Conservation (phyloP, 1,140 invertebrate genomes). For the Paraescarpia echinospica region DNA sequence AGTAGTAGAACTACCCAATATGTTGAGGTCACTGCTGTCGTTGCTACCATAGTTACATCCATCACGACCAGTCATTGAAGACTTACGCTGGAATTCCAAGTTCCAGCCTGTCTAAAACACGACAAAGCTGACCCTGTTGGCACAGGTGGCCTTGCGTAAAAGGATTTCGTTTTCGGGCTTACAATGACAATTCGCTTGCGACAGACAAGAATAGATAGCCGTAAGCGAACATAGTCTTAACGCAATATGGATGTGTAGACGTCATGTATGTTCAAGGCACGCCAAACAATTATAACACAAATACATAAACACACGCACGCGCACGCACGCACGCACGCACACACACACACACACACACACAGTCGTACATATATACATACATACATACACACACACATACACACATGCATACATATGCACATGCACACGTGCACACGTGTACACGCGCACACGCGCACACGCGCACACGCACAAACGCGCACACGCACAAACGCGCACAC, state of each 20-base stretch:
- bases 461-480: too few relatives aligned
- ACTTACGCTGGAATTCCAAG: neutral
- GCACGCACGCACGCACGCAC: conserved; percentile 20
- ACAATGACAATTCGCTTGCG: neutral
- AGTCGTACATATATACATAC: neutral
- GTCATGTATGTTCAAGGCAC: too few relatives aligned
- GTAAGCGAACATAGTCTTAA: neutral
- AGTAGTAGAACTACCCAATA: neutral
- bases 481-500: too few relatives aligned
- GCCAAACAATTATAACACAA: too few relatives aligned
- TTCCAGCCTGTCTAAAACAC: neutral
- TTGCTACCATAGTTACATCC: neutral
- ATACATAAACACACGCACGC: neutral
- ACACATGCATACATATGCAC: too few relatives aligned
- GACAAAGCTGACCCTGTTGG: neutral
- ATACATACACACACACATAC: conserved; percentile 15
- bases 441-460: too few relatives aligned
- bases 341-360: conserved; percentile 23
- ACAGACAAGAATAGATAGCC: neutral
- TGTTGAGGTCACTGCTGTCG: neutral
- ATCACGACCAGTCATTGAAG: neutral
- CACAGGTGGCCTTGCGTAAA: neutral
- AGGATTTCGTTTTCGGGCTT: neutral
- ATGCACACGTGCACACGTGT: too few relatives aligned
- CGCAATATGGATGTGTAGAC: neutral